Conservation (phyloP, 2,888 invertebrate genomes). For the Drosophila mulleri region DNA sequence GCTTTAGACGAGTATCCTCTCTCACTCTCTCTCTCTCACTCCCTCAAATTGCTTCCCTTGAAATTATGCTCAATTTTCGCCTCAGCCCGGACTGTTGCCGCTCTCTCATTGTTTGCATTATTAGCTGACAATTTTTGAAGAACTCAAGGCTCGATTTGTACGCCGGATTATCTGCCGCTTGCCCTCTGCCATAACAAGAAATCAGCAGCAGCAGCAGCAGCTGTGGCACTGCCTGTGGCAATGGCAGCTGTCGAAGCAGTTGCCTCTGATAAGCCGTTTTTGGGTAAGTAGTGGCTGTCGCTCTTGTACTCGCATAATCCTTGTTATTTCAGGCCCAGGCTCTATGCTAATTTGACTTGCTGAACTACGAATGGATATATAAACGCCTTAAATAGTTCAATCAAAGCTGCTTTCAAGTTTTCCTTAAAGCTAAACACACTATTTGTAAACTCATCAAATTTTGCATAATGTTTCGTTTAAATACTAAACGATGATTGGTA, state of each 20-base stretch:
- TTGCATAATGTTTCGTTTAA: neutral
- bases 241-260: conserved; percentile 38
- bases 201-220: conserved; percentile 8
- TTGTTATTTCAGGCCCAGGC: conserved; percentile 66
- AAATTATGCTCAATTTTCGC: conserved; percentile 66
- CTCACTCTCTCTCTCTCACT: neutral
- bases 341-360: conserved; percentile 26
- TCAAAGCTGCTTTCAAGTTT: neutral
- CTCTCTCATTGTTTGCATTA: conserved; percentile 70
- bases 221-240: conserved; percentile 5
- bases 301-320: conserved; percentile 56
- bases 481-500: neutral
- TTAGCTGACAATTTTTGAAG: conserved; percentile 72
- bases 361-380: conserved; percentile 7
- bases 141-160: conserved; percentile 27
- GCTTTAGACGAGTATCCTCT: conserved; percentile 62
- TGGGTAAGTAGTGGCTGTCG: conserved; percentile 57
- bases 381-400: neutral
- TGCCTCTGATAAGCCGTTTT: conserved; percentile 60
- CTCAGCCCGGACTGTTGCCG: conserved; percentile 46
- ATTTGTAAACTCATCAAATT: neutral
- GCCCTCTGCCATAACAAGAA: conserved; percentile 53
- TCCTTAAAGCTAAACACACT: neutral
- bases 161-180: conserved; percentile 66
- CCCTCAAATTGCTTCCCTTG: neutral